A percentile compares a stretch with the other conserved stretches of the same genome.
Conservation (phyloP, 1,140 invertebrate genomes). For the Anoplolepis gracilipes region DNA sequence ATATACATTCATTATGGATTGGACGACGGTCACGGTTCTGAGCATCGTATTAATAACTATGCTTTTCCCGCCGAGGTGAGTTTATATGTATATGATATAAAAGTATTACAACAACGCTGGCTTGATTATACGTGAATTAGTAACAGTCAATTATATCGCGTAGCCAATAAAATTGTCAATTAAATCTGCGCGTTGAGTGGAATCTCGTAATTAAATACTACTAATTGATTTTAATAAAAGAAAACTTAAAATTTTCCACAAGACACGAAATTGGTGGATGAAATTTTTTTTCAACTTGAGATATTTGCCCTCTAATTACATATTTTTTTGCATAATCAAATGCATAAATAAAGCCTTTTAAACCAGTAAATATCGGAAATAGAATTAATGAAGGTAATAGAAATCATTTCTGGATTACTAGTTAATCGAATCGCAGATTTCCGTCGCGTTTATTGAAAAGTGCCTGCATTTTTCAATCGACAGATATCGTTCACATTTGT, state of each 20-base stretch:
- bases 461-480: constrained; percentile 62
- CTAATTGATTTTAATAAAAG: constrained; percentile 11
- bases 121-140: background rate
- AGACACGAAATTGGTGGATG: background rate
- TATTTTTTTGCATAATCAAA: background rate
- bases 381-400: background rate
- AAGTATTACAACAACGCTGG: background rate
- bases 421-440: background rate
- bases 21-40: constrained; percentile 94
- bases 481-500: background rate
- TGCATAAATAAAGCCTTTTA: background rate
- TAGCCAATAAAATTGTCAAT: background rate
- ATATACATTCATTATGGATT: constrained; percentile 98
- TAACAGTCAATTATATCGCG: background rate
- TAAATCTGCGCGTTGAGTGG: background rate
- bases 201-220: background rate
- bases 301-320: background rate
- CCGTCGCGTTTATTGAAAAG: constrained; percentile 36
- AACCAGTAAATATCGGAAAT: too few relatives aligned
- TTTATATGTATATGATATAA: constrained; percentile 7
- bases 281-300: background rate
- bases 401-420: constrained; percentile 29
- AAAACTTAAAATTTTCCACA: background rate
- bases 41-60: constrained; percentile 96
- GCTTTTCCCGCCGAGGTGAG: constrained; percentile 97